phyloP scores from a whole-genome alignment of 64 coral and sea anemone species.

The Pocillopora verrucosa region DNA sequence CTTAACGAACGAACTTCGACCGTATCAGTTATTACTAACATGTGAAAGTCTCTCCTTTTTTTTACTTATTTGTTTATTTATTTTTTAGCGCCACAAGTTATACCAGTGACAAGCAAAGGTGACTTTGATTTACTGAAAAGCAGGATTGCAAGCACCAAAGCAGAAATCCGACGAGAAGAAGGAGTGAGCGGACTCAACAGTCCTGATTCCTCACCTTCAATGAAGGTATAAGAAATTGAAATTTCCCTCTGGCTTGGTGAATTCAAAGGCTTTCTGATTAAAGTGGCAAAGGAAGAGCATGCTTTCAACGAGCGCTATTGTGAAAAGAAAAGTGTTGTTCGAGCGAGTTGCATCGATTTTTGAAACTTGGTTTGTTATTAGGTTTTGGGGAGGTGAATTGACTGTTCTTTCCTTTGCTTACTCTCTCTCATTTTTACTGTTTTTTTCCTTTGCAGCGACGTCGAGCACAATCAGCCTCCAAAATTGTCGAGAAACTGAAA shows the following conservation, averaged over 20 bases:
- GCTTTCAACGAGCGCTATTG: no score
- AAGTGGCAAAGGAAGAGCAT: no score
- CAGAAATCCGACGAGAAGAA: constrained; percentile 76
- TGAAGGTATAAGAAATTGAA: constrained; percentile 35
- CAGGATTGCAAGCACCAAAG: constrained; percentile 71
- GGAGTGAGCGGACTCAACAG: constrained; percentile 22
- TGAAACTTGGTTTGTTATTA: background rate
- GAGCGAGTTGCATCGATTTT: no score
- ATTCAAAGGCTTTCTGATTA: no score
- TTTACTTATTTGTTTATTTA: background rate
- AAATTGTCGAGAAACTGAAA: constrained; percentile 88
- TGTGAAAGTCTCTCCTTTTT: background rate
- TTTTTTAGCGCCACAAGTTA: constrained; percentile 64
- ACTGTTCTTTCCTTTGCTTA: background rate
- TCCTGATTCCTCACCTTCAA: constrained; percentile 59
- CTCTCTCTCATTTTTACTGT: background rate
- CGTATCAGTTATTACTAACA: no score
- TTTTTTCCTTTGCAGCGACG: constrained; percentile 62
- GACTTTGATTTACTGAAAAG: constrained; percentile 76
- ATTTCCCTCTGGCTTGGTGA: no score
- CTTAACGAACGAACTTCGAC: no score
- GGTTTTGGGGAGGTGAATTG: no score
- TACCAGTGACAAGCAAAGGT: constrained; percentile 73
- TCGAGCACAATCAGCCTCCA: constrained; percentile 74
- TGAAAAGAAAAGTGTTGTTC: no score